Percentiles rank a stretch among this genome's conserved stretches.
phyloP scores from a whole-genome alignment of 2,888 invertebrate species.

The Aphrophora alni region DNA sequence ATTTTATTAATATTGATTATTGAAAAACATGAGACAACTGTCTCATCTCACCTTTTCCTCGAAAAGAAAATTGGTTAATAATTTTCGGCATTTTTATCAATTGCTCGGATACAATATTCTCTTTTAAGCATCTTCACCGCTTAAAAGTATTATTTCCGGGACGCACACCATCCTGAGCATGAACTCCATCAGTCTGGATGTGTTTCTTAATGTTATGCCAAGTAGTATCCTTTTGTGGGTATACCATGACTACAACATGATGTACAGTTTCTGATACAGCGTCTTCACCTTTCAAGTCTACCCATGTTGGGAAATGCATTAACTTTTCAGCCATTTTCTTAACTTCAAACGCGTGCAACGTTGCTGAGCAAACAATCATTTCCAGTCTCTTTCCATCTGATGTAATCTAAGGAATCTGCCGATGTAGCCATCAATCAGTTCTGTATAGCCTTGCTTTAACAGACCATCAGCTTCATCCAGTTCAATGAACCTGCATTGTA shows the following conservation, averaged over 20 bases:
- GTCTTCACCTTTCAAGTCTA: slow-evolving; percentile 98
- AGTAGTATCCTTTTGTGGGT: slow-evolving; percentile 80
- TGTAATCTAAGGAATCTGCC: slow-evolving; percentile 93
- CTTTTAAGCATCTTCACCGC: slow-evolving; percentile 97
- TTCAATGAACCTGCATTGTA: slow-evolving; percentile 94
- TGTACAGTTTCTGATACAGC: slow-evolving; percentile 99
- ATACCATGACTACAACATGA: slow-evolving; percentile 90
- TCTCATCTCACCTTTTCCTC: too few species aligned
- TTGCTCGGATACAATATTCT: slow-evolving; percentile 90
- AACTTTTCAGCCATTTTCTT: slow-evolving; percentile 87
- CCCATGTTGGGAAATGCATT: slow-evolving; percentile 99
- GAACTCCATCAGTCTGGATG: slow-evolving; percentile 88
- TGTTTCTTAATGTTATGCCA: slow-evolving; percentile 77
- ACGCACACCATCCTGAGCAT: slow-evolving; percentile 81
- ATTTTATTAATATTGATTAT: too few species aligned
- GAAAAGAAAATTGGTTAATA: too few species aligned
- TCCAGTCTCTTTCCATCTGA: slow-evolving; percentile 92
- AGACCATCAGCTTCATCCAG: slow-evolving; percentile 98
- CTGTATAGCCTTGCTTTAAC: slow-evolving; percentile 85
- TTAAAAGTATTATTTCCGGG: slow-evolving; percentile 87
- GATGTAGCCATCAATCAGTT: slow-evolving; percentile 89
- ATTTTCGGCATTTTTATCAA: too few species aligned
- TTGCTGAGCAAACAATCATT: slow-evolving; percentile 99
- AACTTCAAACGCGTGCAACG: slow-evolving; percentile 96
- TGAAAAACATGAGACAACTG: too few species aligned